Percentiles rank a stretch among this genome's conserved stretches.
Conservation (phyloP, 2,888 invertebrate species). For the Noctua pronuba region DNA sequence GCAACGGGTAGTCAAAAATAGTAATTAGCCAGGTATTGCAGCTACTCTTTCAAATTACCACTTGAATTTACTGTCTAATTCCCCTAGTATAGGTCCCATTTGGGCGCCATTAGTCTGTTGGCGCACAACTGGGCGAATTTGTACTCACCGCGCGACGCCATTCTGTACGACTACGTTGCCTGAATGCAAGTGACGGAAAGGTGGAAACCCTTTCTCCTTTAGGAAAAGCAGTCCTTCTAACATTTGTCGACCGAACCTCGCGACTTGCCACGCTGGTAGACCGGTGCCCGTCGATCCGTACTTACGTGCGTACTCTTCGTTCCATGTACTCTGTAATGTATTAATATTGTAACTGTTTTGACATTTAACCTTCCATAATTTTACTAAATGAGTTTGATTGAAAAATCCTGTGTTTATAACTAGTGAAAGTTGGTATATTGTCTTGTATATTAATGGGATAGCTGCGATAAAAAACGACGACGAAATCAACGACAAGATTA, state of each 20-base stretch:
- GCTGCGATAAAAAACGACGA: background rate
- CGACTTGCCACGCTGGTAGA: conserved; percentile 94
- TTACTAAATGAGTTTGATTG: background rate
- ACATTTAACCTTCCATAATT: background rate
- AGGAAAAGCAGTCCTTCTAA: conserved; percentile 96
- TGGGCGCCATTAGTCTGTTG: conserved; percentile 41
- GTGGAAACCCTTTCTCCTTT: conserved; percentile 96
- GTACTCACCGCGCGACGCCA: conserved; percentile 95
- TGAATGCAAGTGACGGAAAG: conserved; percentile 96
- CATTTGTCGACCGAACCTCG: conserved; percentile 96
- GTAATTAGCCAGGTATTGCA: background rate
- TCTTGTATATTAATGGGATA: background rate
- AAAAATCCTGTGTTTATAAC: background rate
- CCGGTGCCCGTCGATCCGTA: conserved; percentile 93
- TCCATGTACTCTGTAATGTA: conserved; percentile 92
- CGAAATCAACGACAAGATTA: background rate
- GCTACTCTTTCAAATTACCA: background rate
- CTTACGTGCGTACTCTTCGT: conserved; percentile 94
- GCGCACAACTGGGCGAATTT: conserved; percentile 41
- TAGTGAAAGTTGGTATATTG: too few relatives aligned
- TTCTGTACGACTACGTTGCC: conserved; percentile 98
- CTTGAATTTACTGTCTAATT: background rate
- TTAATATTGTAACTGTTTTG: background rate
- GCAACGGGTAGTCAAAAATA: background rate
- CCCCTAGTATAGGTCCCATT: conserved; percentile 1